Evolutionary conservation across 2,113 vertebrate genomes (phyloP), one percentile per base, ranked within the genome.

Genomic region (Triplophysa rosa): DNA sequence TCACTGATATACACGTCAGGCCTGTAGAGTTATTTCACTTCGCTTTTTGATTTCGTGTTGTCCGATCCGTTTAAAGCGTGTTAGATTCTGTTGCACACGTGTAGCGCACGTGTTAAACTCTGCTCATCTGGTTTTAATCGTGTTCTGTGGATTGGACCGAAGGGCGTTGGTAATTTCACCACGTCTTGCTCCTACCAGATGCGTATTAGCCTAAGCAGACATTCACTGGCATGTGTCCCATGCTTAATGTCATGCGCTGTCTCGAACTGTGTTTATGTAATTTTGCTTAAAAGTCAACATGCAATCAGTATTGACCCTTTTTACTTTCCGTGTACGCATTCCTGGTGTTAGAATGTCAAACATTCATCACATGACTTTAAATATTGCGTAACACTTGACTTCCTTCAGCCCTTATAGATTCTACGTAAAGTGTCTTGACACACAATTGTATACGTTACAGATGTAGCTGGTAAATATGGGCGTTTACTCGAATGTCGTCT

Each of bases 111-210:
- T 19, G 12, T 47, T 42, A 63, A 56, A 63, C 73, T 47, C 42
- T 29, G 29, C 49, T 29, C 62, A 11, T 81, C 79, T 81, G 71
- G 42, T 75, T 80, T 64, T 80, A 67, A 80, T 75, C 40, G 23
- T 17, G 37, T 68, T 42, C 26, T 61, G 37, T 75, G 23, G 45
- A 58, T 62, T 49, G 59, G 56, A 23, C 10, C 4, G 37, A 58
- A 76, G 59, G 33, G n/a, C 70, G 59, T 72, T 47, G 64, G 70
- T 74, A 52, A 72, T 54, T 42, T 63, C 10, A 4, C 1, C 19
- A 65, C 29, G 23, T 58, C 24, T 67, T 33, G 47, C 64, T 61
- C 58, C 13, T 17, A 42, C 67, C 9, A 24, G 33, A 40, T 54
- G 49, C 52, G n/a, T 52, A 69, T 54, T 54, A 69, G 24, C 24